phyloP scores from a whole-genome alignment of 2,888 invertebrate genomes.

The Chymomyza caudatula region DNA sequence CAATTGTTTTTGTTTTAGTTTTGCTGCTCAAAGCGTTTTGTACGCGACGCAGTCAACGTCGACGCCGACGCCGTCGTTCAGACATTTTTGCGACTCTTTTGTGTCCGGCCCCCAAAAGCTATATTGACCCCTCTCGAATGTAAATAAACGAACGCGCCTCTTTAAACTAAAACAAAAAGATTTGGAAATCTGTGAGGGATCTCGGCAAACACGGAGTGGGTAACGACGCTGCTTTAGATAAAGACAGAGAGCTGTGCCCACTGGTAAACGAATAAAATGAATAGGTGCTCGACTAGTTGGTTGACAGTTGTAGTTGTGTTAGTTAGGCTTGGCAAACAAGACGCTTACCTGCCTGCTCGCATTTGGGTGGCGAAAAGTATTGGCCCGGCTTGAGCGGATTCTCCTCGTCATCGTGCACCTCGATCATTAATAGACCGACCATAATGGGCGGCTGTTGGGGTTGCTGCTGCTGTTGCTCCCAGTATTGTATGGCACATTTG shows the following conservation, averaged over 20 bases:
- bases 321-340: conserved; percentile 76
- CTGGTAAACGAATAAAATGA: background rate
- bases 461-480: conserved; percentile 63
- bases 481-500: conserved; percentile 75
- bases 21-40: background rate
- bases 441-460: conserved; percentile 52
- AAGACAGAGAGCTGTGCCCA: background rate
- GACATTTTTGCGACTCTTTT: conserved; percentile 29
- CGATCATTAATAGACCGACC: conserved; percentile 76
- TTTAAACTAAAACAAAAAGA: background rate
- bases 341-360: conserved; percentile 78
- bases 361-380: conserved; percentile 76
- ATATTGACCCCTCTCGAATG: conserved; percentile 44
- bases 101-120: conserved; percentile 49
- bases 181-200: too few species aligned
- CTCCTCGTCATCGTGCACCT: conserved; percentile 77
- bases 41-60: conserved; percentile 2
- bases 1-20: background rate
- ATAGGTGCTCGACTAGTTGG: background rate
- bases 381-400: conserved; percentile 75
- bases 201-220: too few species aligned
- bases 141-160: conserved; percentile 29
- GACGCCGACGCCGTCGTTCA: background rate
- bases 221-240: too few species aligned
- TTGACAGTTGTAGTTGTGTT: conserved; percentile 36